Evolutionary conservation across 2,797 vertebrate genomes (phyloP).

Genomic region (Melanotaenia pygmaea): DNA sequence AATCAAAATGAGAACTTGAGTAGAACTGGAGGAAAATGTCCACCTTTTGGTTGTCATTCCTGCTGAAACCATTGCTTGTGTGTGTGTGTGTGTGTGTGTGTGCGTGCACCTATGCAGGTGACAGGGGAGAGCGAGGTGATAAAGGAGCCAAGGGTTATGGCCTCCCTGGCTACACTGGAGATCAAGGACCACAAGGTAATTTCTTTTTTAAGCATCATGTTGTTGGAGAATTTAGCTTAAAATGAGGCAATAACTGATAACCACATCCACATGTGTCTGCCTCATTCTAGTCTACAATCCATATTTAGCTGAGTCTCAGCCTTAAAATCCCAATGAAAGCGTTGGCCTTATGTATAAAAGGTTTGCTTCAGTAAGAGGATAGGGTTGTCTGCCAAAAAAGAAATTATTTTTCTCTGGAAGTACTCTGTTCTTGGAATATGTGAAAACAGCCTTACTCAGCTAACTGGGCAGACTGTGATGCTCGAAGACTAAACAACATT

Average conservation of each 20-base stretch:
- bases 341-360: neutral
- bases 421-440: conserved; percentile 17
- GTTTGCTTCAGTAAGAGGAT: conserved; percentile 10
- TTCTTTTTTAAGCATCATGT: neutral
- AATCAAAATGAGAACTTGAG: conserved; percentile 40
- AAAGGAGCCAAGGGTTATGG: conserved; percentile 76
- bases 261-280: conserved; percentile 24
- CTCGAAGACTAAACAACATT: conserved; percentile 41
- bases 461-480: conserved; percentile 12
- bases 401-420: conserved; percentile 39
- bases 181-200: conserved; percentile 77
- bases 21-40: conserved; percentile 18
- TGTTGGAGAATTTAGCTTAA: conserved; percentile 24
- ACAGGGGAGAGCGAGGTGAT: conserved; percentile 77
- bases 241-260: conserved; percentile 11
- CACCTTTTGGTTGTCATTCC: conserved; percentile 17
- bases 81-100: too few relatives aligned
- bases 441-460: conserved; percentile 41
- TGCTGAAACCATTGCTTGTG: conserved; percentile 12
- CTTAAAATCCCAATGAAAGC: conserved; percentile 12
- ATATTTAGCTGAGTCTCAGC: conserved; percentile 19
- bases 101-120: conserved; percentile 62
- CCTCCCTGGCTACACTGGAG: conserved; percentile 74
- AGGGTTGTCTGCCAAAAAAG: conserved; percentile 32
- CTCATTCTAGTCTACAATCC: conserved; percentile 18